Evolutionary conservation across 2,888 invertebrate genomes (phyloP), one percentile per base, ranked within the genome.

Genomic region (Pachycephus smyrnensis): DNA sequence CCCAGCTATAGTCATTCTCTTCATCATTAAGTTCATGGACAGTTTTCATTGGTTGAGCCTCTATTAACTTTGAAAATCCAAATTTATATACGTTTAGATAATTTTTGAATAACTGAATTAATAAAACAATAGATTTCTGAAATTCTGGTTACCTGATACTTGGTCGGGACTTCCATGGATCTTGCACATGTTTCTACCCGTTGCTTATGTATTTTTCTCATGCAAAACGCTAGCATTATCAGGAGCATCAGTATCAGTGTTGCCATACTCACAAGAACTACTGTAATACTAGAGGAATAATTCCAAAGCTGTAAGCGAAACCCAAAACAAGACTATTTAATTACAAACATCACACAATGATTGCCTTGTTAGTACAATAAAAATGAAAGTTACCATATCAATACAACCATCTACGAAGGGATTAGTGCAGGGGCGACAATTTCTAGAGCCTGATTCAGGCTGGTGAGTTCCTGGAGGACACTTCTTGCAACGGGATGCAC

Each of bases 331-430:
- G 11, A 31, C 40, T 69, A 77, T 76, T 73, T 71, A 33, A 31
- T 73, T 73, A 69, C 3, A 36, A 77, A 37, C 15, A 73, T 15
- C 9, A 23, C 78, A 74, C 40, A n/a, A 37, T 37, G 35, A 69
- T 32, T 31, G n/a, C 55, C 30, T 36, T 12, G 73, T 73, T 80
- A 77, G 69, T 30, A 69, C 36, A 36, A 73, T 68, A 55, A 73
- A 31, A 73, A 69, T 73, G 33, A 35, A 71, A 12, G 55, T 69
- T 84, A 88, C 88, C 88, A 88, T 89, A 77, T 86, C 83, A 80
- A 86, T 83, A 78, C 89, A 89, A 73, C 88, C 88, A 76, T 87
- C 86, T 77, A 86, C 82, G 82, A 88, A 88, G 81, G 88, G 88
- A 86, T 87, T 88, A 83, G 86, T 86, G 74, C 89, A 89, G 84